Conservation (phyloP, 2,113 vertebrate species). For the Macaca mulatta region DNA sequence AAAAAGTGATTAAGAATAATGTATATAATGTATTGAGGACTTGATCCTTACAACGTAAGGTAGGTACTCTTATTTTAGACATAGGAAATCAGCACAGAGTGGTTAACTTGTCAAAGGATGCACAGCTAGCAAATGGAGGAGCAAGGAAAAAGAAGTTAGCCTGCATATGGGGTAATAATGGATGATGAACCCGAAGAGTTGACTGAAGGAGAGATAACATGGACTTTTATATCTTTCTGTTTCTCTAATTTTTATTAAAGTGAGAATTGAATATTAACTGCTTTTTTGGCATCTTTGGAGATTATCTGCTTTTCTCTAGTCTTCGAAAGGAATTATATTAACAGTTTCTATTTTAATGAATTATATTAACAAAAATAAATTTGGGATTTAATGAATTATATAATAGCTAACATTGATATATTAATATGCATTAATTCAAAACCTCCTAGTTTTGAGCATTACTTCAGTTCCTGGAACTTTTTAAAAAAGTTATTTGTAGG, state of each 20-base stretch:
- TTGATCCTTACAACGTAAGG: neutral
- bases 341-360: conserved; percentile 14
- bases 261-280: neutral
- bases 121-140: neutral
- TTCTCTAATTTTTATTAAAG: conserved; percentile 1
- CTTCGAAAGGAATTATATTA: neutral
- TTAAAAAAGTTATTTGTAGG: neutral
- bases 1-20: neutral
- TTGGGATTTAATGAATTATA: neutral
- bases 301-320: neutral
- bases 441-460: neutral
- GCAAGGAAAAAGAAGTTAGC: neutral
- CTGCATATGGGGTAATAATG: neutral
- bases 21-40: neutral
- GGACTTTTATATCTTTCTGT: neutral
- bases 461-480: neutral
- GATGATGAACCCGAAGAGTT: neutral
- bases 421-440: neutral
- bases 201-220: neutral
- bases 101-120: neutral
- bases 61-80: neutral
- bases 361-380: neutral
- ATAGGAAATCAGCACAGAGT: neutral
- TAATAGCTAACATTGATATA: neutral
- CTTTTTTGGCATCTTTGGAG: neutral